Percentiles rank a stretch among this genome's conserved stretches.
Evolutionary conservation across 2,888 invertebrate species (phyloP).

Genomic region (Pogonocherus hispidulus): DNA sequence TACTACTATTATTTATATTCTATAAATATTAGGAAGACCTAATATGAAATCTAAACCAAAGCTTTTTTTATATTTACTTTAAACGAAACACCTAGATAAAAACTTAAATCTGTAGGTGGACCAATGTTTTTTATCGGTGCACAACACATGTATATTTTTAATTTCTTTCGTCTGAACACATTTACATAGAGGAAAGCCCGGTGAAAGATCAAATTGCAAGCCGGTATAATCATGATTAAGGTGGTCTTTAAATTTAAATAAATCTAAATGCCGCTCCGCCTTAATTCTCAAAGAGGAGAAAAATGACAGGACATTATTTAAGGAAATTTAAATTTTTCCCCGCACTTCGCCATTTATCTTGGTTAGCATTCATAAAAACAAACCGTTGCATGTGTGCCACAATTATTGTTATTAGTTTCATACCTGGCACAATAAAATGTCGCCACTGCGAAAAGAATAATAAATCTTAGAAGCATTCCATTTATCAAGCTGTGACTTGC

Average conservation of each 20-base stretch:
- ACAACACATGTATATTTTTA: too few relatives aligned
- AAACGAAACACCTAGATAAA: too few relatives aligned
- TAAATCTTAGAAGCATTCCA: constrained; percentile 23
- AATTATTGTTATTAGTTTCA: constrained; percentile 23
- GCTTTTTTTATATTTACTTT: too few relatives aligned
- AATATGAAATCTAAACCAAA: too few relatives aligned
- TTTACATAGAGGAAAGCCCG: background rate
- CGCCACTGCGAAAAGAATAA: constrained; percentile 16
- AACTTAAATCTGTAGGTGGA: too few relatives aligned
- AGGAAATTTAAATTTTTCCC: background rate
- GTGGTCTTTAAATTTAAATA: constrained; percentile 3
- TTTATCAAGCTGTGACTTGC: constrained; percentile 29
- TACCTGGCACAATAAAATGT: constrained; percentile 25
- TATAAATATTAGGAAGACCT: too few relatives aligned
- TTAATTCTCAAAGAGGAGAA: constrained; percentile 4
- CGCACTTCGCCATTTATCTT: constrained; percentile 13
- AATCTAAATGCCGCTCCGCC: background rate
- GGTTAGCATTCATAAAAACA: constrained; percentile 16
- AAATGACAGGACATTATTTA: background rate
- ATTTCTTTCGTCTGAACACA: too few relatives aligned
- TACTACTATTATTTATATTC: too few relatives aligned
- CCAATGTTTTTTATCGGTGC: too few relatives aligned
- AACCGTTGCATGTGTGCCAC: constrained; percentile 19
- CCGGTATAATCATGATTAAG: background rate
- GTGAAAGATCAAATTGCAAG: background rate